Evolutionary conservation across 2,113 vertebrate genomes (phyloP).

Genomic region (Dicaeum eximium): DNA sequence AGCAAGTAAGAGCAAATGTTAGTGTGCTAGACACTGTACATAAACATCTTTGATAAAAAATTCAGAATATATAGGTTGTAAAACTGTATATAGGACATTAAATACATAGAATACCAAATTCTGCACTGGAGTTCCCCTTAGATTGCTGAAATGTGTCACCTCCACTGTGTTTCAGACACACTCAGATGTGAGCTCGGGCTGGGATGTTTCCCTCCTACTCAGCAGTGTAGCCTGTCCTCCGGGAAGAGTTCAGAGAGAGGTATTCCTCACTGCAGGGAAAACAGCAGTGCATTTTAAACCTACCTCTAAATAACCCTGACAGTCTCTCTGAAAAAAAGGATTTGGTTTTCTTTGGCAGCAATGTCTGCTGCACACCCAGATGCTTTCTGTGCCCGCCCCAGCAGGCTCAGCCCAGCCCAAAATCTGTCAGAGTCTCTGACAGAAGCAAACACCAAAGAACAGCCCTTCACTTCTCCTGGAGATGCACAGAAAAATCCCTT

Average conservation of each 20-base stretch:
- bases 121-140: neutral
- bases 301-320: constrained; percentile 24
- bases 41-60: neutral
- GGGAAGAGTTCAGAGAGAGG: neutral
- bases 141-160: neutral
- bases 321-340: neutral
- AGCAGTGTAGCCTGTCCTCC: neutral
- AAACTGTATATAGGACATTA: neutral
- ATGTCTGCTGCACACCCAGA: neutral
- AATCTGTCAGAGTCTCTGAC: neutral
- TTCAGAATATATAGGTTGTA: neutral
- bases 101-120: neutral
- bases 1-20: neutral
- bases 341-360: neutral
- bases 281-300: neutral
- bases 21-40: neutral
- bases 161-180: neutral
- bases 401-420: neutral
- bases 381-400: neutral
- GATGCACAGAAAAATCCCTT: neutral
- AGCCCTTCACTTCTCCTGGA: neutral
- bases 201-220: neutral
- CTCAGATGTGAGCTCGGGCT: neutral
- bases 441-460: neutral
- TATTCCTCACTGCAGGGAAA: constrained; percentile 1